These are phyloP conservation scores for Epizoanthus illoricatus DNA, from an alignment of 92 coral and sea anemone species.

Conservation along the genomic window DNA sequence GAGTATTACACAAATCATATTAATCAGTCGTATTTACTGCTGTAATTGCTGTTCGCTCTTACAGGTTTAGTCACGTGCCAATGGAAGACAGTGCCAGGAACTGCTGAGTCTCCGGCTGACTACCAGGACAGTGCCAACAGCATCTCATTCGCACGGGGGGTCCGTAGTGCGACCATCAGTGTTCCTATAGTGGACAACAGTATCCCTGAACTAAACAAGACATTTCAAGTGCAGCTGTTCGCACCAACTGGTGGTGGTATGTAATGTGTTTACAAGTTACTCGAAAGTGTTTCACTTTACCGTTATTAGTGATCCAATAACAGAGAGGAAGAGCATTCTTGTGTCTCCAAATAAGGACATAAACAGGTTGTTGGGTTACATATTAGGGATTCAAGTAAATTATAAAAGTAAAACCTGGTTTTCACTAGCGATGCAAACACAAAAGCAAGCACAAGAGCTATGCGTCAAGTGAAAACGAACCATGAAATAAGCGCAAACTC, in stretches of 20 bases:
- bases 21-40: not conserved
- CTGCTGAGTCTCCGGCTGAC: constrained; percentile 65
- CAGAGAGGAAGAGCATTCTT: no score
- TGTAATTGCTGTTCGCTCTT: not conserved
- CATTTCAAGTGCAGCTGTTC: constrained; percentile 75
- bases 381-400: no score
- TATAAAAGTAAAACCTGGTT: no score
- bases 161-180: constrained; percentile 51
- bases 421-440: no score
- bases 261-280: not conserved
- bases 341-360: no score
- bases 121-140: constrained; percentile 66
- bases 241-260: constrained; percentile 72
- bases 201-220: constrained; percentile 81
- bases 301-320: no score
- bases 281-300: not conserved
- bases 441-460: no score
- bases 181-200: constrained; percentile 62
- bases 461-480: no score
- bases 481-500: no score
- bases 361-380: no score
- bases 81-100: constrained; percentile 71
- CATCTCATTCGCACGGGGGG: constrained; percentile 57
- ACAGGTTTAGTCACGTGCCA: constrained; percentile 74
- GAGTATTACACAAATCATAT: no score